Conservation (phyloP, 2,888 invertebrate genomes). For the Amphimallon solstitiale region DNA sequence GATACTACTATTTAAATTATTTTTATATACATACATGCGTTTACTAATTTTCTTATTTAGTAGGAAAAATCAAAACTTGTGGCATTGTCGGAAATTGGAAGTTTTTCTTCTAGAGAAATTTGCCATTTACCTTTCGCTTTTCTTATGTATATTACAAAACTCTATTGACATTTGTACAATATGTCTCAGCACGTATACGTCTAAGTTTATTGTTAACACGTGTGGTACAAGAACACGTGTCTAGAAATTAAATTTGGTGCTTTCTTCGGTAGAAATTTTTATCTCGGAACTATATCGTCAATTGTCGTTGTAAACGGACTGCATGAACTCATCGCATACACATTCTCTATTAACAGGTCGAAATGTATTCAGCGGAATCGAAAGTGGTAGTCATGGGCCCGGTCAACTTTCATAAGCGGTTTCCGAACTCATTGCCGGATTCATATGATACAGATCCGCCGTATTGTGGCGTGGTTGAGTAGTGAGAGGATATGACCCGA, state of each 20-base stretch:
- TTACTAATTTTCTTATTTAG: no score
- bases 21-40: no score
- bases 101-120: neutral
- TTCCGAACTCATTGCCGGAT: conserved; percentile 38
- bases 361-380: conserved; percentile 9
- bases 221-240: conserved; percentile 6
- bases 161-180: conserved; percentile 16
- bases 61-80: no score
- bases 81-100: no score
- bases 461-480: conserved; percentile 41
- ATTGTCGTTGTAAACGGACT: conserved; percentile 5
- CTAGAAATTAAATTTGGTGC: conserved; percentile 13
- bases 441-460: conserved; percentile 50
- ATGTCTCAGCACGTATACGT: neutral
- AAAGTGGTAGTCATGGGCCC: conserved; percentile 16
- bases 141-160: conserved; percentile 13
- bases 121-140: neutral
- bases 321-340: conserved; percentile 17
- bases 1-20: no score
- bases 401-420: conserved; percentile 30
- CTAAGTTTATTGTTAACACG: neutral
- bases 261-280: conserved; percentile 31
- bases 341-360: neutral
- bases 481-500: conserved; percentile 58
- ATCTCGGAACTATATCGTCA: conserved; percentile 5